Evolutionary conservation across 2,797 vertebrate genomes (phyloP).

Genomic region (Halcyon smyrnensis): DNA sequence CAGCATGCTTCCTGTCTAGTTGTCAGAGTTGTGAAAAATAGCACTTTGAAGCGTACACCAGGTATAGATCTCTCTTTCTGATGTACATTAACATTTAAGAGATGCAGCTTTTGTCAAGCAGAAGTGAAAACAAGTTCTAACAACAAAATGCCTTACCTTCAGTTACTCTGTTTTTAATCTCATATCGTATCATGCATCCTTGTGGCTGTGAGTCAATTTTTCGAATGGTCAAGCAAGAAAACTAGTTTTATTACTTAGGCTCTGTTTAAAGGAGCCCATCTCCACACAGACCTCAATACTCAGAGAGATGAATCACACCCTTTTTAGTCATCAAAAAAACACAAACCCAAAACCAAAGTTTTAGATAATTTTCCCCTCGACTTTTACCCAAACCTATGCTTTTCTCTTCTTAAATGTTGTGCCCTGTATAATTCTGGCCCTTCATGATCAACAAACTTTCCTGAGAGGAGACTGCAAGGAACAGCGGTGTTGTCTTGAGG

Average conservation of each 20-base stretch:
- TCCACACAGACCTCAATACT: background rate
- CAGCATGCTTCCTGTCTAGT: background rate
- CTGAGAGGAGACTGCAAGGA: background rate
- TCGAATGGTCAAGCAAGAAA: background rate
- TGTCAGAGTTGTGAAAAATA: background rate
- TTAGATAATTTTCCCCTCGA: background rate
- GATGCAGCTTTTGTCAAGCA: background rate
- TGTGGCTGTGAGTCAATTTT: background rate
- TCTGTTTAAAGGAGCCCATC: background rate
- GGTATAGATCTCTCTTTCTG: background rate
- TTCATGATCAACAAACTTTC: background rate
- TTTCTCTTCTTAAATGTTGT: background rate
- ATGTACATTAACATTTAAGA: conserved; percentile 14
- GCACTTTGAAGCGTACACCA: background rate
- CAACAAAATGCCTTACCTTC: background rate
- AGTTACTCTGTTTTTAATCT: background rate
- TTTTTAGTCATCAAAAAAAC: background rate
- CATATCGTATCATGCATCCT: background rate
- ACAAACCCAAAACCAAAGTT: background rate
- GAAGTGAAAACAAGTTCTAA: background rate
- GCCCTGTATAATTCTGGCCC: background rate
- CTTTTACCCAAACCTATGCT: background rate
- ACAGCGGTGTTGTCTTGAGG: rapidly evolving
- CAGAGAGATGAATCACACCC: background rate
- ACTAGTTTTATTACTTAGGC: background rate